Conservation (phyloP, 2,888 invertebrate species). For the Scaeva pyrastri region DNA sequence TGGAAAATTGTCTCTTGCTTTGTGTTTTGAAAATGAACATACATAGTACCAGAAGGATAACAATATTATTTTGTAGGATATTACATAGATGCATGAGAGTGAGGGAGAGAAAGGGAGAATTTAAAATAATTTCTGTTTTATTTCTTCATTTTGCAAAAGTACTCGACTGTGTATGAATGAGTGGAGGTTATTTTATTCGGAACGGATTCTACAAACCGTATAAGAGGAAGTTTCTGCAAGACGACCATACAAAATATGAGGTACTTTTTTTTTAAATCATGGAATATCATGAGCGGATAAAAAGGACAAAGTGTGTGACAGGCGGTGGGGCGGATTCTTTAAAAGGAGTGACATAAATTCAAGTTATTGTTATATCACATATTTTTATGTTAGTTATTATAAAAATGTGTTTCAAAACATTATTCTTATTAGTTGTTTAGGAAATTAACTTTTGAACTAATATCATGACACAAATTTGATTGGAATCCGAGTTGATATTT, state of each 20-base stretch:
- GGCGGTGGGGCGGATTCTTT: not conserved
- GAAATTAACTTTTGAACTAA: no score
- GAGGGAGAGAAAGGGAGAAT: not conserved
- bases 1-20: conserved; percentile 60
- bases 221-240: conserved; percentile 22
- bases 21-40: conserved; percentile 57
- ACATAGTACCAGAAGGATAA: conserved; percentile 38
- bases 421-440: no score
- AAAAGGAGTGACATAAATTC: not conserved
- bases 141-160: conserved; percentile 57
- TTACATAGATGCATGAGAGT: not conserved
- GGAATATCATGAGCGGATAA: conserved; percentile 30
- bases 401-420: no score
- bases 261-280: not conserved
- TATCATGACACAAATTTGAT: no score
- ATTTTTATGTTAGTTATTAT: no score
- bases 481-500: no score
- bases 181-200: not conserved
- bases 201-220: conserved; percentile 20
- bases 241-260: conserved; percentile 45
- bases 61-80: conserved; percentile 6
- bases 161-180: not conserved
- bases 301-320: not conserved
- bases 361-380: not conserved
- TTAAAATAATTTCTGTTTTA: conserved; percentile 33